Conservation (phyloP, 2,888 invertebrate species). For the Byasa hedistus region DNA sequence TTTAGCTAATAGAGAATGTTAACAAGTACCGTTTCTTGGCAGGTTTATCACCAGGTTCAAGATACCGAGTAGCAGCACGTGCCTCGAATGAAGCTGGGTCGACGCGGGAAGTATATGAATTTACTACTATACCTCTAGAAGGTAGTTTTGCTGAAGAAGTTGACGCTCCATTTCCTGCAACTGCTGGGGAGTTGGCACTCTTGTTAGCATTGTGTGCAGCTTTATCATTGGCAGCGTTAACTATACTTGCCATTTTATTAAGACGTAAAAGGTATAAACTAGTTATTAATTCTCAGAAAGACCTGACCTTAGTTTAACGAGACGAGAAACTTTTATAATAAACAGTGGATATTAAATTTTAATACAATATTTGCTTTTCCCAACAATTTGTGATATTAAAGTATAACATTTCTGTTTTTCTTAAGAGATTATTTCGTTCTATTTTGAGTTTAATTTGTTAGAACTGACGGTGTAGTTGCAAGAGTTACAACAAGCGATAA, state of each 20-base stretch:
- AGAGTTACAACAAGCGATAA: conserved; percentile 68
- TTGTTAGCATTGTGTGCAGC: conserved; percentile 78
- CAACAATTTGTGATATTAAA: too few species aligned
- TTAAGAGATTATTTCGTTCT: background rate
- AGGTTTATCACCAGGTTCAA: conserved; percentile 78
- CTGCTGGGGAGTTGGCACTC: conserved; percentile 70
- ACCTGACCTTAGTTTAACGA: background rate
- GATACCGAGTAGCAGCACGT: conserved; percentile 81
- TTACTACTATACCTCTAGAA: conserved; percentile 77
- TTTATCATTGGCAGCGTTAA: conserved; percentile 76
- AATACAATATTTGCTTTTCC: background rate
- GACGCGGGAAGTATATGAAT: conserved; percentile 81
- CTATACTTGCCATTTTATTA: conserved; percentile 80
- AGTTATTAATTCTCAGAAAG: too few species aligned
- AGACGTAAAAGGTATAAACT: conserved; percentile 68
- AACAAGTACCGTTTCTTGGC: background rate
- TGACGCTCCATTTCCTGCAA: conserved; percentile 72
- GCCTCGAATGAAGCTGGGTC: conserved; percentile 82
- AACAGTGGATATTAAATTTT: background rate
- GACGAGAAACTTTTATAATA: too few species aligned
- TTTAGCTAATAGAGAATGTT: background rate
- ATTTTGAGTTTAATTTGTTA: conserved; percentile 31
- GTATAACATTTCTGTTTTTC: background rate
- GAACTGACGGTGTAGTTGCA: conserved; percentile 61
- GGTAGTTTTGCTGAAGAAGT: conserved; percentile 75